These are phyloP conservation scores for Dasypogon diadema DNA, from an alignment of 2,888 invertebrate genomes.

Conservation along the genomic window DNA sequence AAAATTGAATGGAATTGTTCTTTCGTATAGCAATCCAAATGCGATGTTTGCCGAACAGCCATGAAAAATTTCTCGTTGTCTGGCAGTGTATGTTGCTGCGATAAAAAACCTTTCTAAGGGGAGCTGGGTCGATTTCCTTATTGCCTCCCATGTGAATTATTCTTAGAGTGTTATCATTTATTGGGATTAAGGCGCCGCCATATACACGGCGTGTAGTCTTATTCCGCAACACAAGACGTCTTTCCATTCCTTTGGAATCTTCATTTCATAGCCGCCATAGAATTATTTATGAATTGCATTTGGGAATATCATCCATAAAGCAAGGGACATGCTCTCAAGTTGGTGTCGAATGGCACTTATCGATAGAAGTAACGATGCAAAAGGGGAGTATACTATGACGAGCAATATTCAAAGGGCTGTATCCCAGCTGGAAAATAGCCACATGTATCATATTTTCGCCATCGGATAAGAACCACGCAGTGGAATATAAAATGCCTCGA, in stretches of 20 bases:
- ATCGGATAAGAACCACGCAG: conserved; percentile 24
- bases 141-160: background rate
- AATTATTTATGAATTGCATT: conserved; percentile 49
- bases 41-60: background rate
- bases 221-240: conserved; percentile 1
- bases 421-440: conserved; percentile 25
- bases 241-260: conserved; percentile 19
- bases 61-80: background rate
- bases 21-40: no score
- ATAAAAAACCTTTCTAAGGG: background rate
- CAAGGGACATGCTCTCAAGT: conserved; percentile 6
- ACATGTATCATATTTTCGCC: conserved; percentile 44
- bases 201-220: background rate
- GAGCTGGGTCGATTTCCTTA: background rate
- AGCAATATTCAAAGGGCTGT: conserved; percentile 6
- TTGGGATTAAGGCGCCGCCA: background rate
- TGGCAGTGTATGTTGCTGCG: background rate
- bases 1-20: no score
- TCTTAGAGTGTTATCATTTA: conserved; percentile 1
- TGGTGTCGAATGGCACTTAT: conserved; percentile 48
- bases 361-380: conserved; percentile 44
- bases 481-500: conserved; percentile 34
- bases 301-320: conserved; percentile 43
- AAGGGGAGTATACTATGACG: conserved; percentile 34
- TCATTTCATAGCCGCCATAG: conserved; percentile 34